A percentile compares a stretch with the other conserved stretches of the same genome.
These are phyloP conservation scores for Chloroceryle aenea DNA, from an alignment of 2,113 vertebrate genomes.

Conservation along the genomic window DNA sequence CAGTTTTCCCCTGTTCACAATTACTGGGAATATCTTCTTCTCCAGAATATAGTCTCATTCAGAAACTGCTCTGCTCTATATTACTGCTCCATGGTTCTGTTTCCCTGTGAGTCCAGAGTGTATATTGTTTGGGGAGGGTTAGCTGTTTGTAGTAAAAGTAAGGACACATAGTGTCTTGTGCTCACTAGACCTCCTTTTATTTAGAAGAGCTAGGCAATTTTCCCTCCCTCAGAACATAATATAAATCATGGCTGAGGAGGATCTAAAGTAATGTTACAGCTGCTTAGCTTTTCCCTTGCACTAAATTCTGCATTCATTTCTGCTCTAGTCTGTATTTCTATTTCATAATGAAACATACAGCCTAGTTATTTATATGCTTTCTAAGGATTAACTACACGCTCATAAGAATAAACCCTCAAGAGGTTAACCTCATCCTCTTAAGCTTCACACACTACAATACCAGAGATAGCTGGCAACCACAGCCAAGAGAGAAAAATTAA, in stretches of 20 bases:
- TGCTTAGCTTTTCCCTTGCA: slow-evolving; percentile 26
- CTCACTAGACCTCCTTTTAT: neutral
- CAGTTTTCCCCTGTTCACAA: neutral
- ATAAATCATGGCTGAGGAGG: slow-evolving; percentile 16
- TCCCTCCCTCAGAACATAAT: slow-evolving; percentile 11
- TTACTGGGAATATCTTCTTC: neutral
- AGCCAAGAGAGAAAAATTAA: slow-evolving; percentile 75
- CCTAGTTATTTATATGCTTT: slow-evolving; percentile 79
- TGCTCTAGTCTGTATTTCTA: slow-evolving; percentile 55
- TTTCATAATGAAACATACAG: slow-evolving; percentile 73
- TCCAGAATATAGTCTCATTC: neutral
- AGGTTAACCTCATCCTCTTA: slow-evolving; percentile 83
- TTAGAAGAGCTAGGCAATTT: slow-evolving; percentile 9
- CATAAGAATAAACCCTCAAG: slow-evolving; percentile 78
- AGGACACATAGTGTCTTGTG: neutral
- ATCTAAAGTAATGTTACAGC: slow-evolving; percentile 20
- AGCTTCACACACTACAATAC: slow-evolving; percentile 78
- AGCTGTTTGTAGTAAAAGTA: neutral
- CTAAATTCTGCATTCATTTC: slow-evolving; percentile 50
- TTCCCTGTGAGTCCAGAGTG: neutral
- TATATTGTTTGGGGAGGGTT: accelerated
- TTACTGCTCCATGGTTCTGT: neutral
- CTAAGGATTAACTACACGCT: slow-evolving; percentile 77
- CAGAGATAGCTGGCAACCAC: slow-evolving; percentile 74
- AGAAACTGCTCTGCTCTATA: neutral